Evolutionary conservation across 2,113 vertebrate genomes (phyloP).

Genomic region (Ursus arctos): DNA sequence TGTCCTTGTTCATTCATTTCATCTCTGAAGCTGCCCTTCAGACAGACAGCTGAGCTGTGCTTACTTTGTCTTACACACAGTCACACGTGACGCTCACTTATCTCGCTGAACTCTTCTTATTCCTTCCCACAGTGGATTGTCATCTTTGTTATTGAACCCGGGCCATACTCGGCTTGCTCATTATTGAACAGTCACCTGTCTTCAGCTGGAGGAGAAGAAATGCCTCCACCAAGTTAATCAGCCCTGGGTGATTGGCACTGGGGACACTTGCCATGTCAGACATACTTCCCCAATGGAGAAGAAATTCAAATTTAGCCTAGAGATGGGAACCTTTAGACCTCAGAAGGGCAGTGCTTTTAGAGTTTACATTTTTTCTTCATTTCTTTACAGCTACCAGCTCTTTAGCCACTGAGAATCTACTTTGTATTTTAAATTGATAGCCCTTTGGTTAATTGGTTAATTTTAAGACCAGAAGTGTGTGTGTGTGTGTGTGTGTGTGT

Average conservation of each 20-base stretch:
- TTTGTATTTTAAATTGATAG: background rate
- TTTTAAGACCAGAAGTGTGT: background rate
- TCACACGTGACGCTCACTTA: background rate
- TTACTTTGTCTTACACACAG: background rate
- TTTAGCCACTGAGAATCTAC: background rate
- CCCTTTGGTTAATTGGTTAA: background rate
- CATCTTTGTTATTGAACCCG: constrained; percentile 24
- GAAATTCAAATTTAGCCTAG: constrained; percentile 41
- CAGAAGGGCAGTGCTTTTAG: background rate
- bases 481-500: background rate
- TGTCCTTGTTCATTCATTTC: background rate
- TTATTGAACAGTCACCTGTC: constrained; percentile 29
- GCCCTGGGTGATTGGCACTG: background rate
- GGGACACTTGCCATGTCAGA: background rate
- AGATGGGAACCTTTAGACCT: background rate
- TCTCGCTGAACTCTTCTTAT: background rate
- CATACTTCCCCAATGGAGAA: constrained; percentile 37
- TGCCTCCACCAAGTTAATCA: constrained; percentile 44
- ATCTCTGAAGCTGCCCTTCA: background rate
- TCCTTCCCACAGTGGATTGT: background rate
- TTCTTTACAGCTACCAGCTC: background rate
- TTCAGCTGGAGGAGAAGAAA: constrained; percentile 29
- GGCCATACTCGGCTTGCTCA: background rate
- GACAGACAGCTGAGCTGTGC: background rate
- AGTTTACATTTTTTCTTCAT: background rate